phyloP scores from a whole-genome alignment of 2,113 vertebrate genomes.

The Scalopus aquaticus region DNA sequence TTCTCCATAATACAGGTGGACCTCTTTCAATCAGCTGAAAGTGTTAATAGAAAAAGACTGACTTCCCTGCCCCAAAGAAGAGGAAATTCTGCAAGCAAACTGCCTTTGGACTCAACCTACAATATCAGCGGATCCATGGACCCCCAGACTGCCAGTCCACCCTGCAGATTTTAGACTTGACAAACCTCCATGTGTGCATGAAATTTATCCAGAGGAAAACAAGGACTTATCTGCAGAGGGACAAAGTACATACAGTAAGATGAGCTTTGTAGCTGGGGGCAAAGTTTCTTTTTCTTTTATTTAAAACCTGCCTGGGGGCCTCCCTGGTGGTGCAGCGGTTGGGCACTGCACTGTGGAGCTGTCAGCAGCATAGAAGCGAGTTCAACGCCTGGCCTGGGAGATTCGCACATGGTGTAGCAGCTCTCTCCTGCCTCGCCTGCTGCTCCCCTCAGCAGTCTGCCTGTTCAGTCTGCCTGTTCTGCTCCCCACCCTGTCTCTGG shows the following conservation, averaged over 20 bases:
- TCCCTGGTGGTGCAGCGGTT: no score
- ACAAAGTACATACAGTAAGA: background rate
- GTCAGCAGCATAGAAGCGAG: no score
- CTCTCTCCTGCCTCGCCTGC: no score
- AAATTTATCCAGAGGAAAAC: background rate
- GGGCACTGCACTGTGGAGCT: no score
- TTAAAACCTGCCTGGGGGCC: conserved; percentile 9
- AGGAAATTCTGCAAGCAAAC: background rate
- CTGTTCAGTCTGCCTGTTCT: no score
- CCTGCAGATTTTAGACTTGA: background rate
- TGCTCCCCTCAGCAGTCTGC: no score
- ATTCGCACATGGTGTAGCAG: no score
- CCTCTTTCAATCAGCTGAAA: background rate
- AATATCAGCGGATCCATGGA: background rate
- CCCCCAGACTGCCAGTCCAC: background rate
- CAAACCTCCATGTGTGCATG: background rate
- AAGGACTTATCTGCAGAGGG: background rate
- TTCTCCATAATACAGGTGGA: background rate
- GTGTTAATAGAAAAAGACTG: background rate
- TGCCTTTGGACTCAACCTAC: background rate
- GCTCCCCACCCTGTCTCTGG: no score
- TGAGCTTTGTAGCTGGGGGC: background rate
- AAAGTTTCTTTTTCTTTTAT: background rate
- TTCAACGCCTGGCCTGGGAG: no score
- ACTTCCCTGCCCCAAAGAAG: background rate